Percentiles rank a stretch among this genome's conserved stretches.
Evolutionary conservation across 2,113 vertebrate genomes (phyloP).

Genomic region (Laterallus jamaicensis): DNA sequence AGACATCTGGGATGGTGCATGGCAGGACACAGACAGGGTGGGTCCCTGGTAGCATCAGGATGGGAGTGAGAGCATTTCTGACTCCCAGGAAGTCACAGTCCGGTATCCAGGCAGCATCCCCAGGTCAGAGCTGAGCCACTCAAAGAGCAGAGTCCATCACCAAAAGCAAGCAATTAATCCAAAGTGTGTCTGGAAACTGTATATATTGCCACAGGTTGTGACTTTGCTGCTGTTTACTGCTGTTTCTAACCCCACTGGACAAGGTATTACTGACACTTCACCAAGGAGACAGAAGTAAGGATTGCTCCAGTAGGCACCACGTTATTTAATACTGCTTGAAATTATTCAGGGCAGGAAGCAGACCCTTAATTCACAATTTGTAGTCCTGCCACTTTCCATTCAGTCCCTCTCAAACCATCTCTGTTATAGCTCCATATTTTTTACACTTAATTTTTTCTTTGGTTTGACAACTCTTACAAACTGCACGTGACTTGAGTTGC

Average conservation of each 20-base stretch:
- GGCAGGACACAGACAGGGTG: neutral
- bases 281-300: neutral
- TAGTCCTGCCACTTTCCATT: neutral
- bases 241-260: neutral
- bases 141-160: neutral
- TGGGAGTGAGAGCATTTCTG: neutral
- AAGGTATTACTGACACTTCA: neutral
- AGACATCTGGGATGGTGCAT: fast-evolving
- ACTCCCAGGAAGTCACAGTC: neutral
- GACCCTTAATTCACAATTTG: neutral
- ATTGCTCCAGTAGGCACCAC: neutral
- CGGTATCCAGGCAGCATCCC: neutral
- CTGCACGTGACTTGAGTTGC: neutral
- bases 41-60: neutral
- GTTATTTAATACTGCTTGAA: neutral
- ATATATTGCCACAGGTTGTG: neutral
- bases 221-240: neutral
- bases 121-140: neutral
- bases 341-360: neutral
- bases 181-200: fast-evolving
- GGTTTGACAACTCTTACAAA: neutral
- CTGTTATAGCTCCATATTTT: neutral
- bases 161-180: neutral
- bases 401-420: neutral
- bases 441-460: neutral